Base-by-base conservation (phyloP, 1,140 invertebrate species). In the Cydia strobilella region DNA sequence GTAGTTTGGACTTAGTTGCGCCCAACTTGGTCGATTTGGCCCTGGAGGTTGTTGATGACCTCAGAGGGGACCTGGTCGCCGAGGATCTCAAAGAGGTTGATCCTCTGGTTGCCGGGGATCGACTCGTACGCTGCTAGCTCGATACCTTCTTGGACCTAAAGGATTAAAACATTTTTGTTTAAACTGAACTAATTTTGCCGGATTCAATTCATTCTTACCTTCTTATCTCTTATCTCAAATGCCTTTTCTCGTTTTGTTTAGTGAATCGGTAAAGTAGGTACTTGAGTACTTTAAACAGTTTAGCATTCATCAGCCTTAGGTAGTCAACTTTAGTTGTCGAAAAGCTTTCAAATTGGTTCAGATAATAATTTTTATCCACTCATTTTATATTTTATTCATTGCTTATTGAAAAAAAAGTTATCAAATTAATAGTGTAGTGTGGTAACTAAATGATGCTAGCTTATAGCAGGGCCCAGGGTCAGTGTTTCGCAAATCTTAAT, bases 11-110 rank as follows among this genome's bases (percentile, higher is more conserved):
- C 20, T 69, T 86, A 96, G 81, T 96, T 94, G 75, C 93, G 94
- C 74, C 96, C 96, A 78, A 97, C 95, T 90, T 96, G 95, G 86
- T 97, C 96, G 75, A 97, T 96, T 90, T 97, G 96, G 39, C 94
- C 88, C 83, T 97, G 96, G 13, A 97, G 94, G 90, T 97, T 97
- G 93, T 96, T 96, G 83, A 97, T 96, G n/a, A 97, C 97, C 91
- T 97, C 97, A 18, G 95, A 94, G 23, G 97, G 97, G 25, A 97
- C 95, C 85, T 97, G 96, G 78, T 96, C 96, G 6, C 96, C 96
- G 20, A 97, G 93, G 78, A 97, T 97, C 84, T 96, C 95, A 86
- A 95, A 96, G 0, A 97, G 94, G 88, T 97, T 96, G 87, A 97
- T 96, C 81, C 95, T 95, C 88, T 97, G 96, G 88, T 96, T 95